Percentiles rank a stretch among this genome's conserved stretches.
phyloP scores from a whole-genome alignment of 1,140 invertebrate genomes.

The Papilio aristodemus region DNA sequence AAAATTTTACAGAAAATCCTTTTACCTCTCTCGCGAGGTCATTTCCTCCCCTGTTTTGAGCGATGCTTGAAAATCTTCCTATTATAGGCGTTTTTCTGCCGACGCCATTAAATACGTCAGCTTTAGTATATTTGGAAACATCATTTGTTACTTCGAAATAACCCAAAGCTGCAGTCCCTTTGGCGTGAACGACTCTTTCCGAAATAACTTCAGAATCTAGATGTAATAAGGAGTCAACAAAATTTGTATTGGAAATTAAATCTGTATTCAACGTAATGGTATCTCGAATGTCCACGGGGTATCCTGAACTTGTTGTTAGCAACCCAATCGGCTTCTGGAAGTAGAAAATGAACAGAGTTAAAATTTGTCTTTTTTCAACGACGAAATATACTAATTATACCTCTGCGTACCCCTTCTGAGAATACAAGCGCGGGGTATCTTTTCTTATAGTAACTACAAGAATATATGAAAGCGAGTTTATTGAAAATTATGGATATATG shows the following conservation, averaged over 20 bases:
- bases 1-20: conserved; percentile 87
- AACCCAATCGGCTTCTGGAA: conserved; percentile 69
- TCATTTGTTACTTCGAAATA: conserved; percentile 97
- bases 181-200: conserved; percentile 96
- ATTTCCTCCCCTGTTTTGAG: conserved; percentile 90
- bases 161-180: conserved; percentile 96
- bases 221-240: conserved; percentile 85
- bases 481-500: no score
- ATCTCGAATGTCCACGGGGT: conserved; percentile 86
- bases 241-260: conserved; percentile 89
- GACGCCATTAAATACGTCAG: conserved; percentile 89
- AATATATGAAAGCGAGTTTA: no score
- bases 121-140: conserved; percentile 91
- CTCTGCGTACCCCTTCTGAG: no score
- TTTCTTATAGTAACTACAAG: background rate
- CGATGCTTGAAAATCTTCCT: conserved; percentile 88
- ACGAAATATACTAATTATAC: no score
- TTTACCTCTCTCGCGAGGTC: conserved; percentile 86
- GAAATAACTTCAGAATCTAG: conserved; percentile 92
- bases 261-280: conserved; percentile 70
- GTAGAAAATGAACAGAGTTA: conserved; percentile 20
- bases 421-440: no score
- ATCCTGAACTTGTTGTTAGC: conserved; percentile 85
- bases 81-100: conserved; percentile 91
- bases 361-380: background rate